Base-by-base conservation (phyloP, 2,888 invertebrate species). In the Agonopterix subpropinquella region DNA sequence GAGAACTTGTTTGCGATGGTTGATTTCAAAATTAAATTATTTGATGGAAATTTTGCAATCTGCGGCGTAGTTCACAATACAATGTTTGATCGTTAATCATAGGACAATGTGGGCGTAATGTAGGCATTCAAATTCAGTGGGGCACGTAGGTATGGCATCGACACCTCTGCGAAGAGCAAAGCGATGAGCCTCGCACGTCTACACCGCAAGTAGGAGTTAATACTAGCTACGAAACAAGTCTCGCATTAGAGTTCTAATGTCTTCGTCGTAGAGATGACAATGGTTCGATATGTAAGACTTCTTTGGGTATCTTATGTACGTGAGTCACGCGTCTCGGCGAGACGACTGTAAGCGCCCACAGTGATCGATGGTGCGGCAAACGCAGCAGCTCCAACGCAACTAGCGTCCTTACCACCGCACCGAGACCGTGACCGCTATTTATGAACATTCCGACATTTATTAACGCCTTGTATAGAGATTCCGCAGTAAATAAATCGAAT, bases 341-440 rank as follows among this genome's bases (percentile, higher is more conserved):
- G 45, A 45, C 13, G 18, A 36, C 46, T 44, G 46, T 45, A 50
- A 43, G 51, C 36, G n/a, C 39, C 39, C 39, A 48, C 51, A 42
- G 50, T 55, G 57, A 61, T 58, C 61, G 53, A 57, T 59, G 65
- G 65, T 67, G 54, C 52, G 52, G 47, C 56, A 51, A 53, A 56
- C 58, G 65, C 64, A 67, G 54, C 52, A 50, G 48, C 56, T 50
- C 55, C 56, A 56, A 56, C 59, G 55, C 58, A 57, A 62, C 64
- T 65, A 64, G 62, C 58, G 53, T 55, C 55, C 70, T 58, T 53
- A 72, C 64, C 65, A 67, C 62, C 62, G 56, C 65, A 67, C 62
- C 62, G 56, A 58, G 60, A 65, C 64, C 67, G 61, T 70, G 70
- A 72, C 68, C 66, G 64, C 65, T 64, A 66, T 62, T 56, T 52